Evolutionary conservation across 2,113 vertebrate genomes (phyloP).

Genomic region (Andinoacara biseriatus): DNA sequence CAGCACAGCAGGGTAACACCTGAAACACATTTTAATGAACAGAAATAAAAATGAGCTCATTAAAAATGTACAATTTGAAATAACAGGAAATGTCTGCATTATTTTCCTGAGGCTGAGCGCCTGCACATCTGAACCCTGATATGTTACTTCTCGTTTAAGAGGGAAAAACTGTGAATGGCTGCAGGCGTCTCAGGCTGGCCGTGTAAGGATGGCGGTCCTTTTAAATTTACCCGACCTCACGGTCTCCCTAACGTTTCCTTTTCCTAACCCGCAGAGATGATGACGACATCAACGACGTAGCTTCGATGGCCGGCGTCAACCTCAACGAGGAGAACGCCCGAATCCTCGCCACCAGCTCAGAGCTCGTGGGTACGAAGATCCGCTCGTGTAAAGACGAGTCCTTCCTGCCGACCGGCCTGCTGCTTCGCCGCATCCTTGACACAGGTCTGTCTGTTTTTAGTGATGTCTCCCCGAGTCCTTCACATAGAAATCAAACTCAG

Average conservation of each 20-base stretch:
- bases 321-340: conserved; percentile 88
- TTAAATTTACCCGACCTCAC: not conserved
- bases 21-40: not conserved
- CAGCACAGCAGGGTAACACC: not conserved
- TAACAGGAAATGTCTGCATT: not conserved
- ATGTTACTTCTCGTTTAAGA: not conserved
- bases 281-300: conserved; percentile 90
- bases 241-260: not conserved
- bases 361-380: conserved; percentile 86
- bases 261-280: conserved; percentile 79
- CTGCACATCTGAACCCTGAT: not conserved
- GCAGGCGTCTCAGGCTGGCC: too few relatives aligned
- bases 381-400: conserved; percentile 88
- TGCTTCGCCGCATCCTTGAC: conserved; percentile 87
- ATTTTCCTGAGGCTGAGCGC: too few relatives aligned
- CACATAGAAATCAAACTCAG: not conserved
- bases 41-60: not conserved
- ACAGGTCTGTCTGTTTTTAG: conserved; percentile 70
- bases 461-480: fast-evolving
- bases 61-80: not conserved
- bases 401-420: conserved; percentile 83
- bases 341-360: conserved; percentile 86
- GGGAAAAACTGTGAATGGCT: too few relatives aligned
- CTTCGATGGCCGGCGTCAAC: conserved; percentile 89
- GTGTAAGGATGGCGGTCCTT: too few relatives aligned